These are phyloP conservation scores for Brachionus rubens DNA, from an alignment of 1,140 invertebrate genomes.

Conservation along the genomic window DNA sequence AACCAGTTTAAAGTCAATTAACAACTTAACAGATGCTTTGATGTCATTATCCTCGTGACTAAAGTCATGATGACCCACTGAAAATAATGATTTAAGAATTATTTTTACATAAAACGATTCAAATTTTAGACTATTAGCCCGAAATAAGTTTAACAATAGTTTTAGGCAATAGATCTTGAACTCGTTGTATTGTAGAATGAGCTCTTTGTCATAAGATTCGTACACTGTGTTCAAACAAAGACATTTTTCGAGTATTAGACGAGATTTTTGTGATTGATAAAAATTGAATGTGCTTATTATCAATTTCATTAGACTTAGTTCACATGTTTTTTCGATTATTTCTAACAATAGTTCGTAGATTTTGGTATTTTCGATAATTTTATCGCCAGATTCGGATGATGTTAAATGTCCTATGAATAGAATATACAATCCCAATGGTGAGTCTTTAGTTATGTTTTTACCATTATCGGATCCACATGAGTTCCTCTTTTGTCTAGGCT, in stretches of 20 bases:
- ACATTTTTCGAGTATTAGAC: conserved; percentile 5
- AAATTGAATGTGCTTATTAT: conserved; percentile 36
- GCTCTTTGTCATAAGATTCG: not conserved
- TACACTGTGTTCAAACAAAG: conserved; percentile 18
- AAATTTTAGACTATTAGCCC: conserved; percentile 36
- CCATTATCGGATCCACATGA: too few relatives aligned
- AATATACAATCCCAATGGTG: not conserved
- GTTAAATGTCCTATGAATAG: not conserved
- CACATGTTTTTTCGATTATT: not conserved
- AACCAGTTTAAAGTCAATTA: not conserved
- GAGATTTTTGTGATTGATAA: not conserved
- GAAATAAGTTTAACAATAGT: conserved; percentile 23
- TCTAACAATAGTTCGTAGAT: not conserved
- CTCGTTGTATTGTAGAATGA: not conserved
- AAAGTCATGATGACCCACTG: not conserved
- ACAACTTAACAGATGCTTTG: not conserved
- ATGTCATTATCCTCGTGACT: not conserved
- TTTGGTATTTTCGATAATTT: not conserved
- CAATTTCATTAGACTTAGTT: not conserved
- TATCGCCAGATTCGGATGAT: not conserved
- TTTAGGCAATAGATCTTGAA: not conserved
- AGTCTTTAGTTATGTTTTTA: not conserved
- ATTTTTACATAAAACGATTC: conserved; percentile 7
- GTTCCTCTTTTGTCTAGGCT: not conserved
- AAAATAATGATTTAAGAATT: not conserved